Base-by-base conservation (phyloP, 1,140 invertebrate genomes). In the Epicauta chinensis region DNA sequence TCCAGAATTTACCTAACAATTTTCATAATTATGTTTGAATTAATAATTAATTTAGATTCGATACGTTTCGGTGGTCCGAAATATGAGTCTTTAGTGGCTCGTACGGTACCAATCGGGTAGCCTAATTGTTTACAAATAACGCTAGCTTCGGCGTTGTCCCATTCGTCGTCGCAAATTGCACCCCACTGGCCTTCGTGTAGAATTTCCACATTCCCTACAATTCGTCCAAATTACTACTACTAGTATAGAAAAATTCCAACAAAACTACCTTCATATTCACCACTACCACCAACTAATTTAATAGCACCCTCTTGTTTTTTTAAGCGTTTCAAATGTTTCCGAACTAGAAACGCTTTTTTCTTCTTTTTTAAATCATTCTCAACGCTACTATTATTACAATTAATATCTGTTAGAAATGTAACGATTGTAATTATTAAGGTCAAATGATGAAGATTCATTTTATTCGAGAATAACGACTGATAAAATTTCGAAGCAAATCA, bases 151-250 rank as follows among this genome's bases (percentile, higher is more conserved):
- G 77, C 68, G 13, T 80, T 67, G 64, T 93, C 91, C 87, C 90
- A 95, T 66, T 93, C 91, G 66, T 96, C 92, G 66, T 95, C 93
- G 66, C 93, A 96, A 6, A 97, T 76, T 9, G 85, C 81, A 11
- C 93, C 93, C 91, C 92, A 95, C 52, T 81, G 79, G 3, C 83
- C 85, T 45, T 86, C 76, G 67, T 94, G 87, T 53, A 84, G 83
- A 31, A 97, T 84, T 70, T 95, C 89, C 6, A 96, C 86, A 69
- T 93, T 92, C 42, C 92, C 92, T 89, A 64, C 15, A 66, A 62
- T 52, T 34, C 1, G 2, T 3, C 32, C 1, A 12, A n/a, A 34
- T 34, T 34, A 34, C 10, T 11, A 34, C 12, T 7, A 12, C 11
- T 34, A 2, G 10, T 7, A n/a, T 4, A 36, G 9, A 37, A 15